Base-by-base conservation (phyloP, 2,888 invertebrate species). In the Meloe dianella region DNA sequence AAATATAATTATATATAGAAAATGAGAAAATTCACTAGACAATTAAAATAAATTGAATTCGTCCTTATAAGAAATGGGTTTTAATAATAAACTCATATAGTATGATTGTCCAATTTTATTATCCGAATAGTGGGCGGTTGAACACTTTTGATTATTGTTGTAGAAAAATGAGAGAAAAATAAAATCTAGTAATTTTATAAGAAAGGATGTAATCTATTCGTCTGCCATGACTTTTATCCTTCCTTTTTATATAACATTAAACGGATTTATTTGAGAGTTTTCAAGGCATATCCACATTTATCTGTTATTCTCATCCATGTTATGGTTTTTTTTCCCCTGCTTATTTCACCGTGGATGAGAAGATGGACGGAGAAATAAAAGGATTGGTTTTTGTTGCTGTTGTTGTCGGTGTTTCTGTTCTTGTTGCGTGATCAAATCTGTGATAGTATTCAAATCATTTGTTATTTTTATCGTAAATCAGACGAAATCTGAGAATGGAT, bases 231-330 rank as follows among this genome's bases (percentile, higher is more conserved):
- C 65, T 54, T 59, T 68, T 65, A 69, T 66, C 65, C 65, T 57
- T 71, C 66, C 66, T 63, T 68, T 64, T 51, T 51, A 22, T 70
- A 61, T 70, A 64, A 64, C 68, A 63, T 70, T 68, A 67, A 68
- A 64, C 63, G 70, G 64, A 68, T 70, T 70, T 71, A 69, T 68
- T 65, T 51, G 51, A 24, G 22, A 51, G 22, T 51, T 51, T 51
- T 51, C 20, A 51, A 51, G 24, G 51, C 51, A 51, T 51, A 22
- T 51, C 22, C 24, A 51, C 51, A 12, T 51, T 51, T 51, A 51
- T 51, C 51, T 51, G 22, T 51, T 24, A 24, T 51, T 51, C 51
- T 20, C 24, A 24, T 51, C 22, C 24, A 51, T 51, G 24, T 24
- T 51, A 32, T 32, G 7, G 7, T 32, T 32, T 32, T 32, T 14